phyloP scores from a whole-genome alignment of 2,888 invertebrate genomes.

The Drosophila kanekoi region DNA sequence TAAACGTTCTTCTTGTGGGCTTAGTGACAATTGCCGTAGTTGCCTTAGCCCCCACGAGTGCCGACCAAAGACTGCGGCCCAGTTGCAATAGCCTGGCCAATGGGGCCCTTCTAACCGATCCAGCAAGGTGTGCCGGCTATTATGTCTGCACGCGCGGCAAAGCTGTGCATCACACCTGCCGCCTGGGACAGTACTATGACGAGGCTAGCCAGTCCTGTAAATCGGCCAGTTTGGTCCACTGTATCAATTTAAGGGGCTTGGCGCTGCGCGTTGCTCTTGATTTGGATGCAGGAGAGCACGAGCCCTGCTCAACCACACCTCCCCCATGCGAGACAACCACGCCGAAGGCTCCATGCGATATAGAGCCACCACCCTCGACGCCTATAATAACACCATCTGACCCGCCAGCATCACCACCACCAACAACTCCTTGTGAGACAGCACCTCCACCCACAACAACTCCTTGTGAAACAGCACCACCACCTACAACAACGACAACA shows the following conservation, averaged over 20 bases:
- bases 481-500: neutral
- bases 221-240: slow-evolving; percentile 36
- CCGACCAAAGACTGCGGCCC: slow-evolving; percentile 18
- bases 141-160: slow-evolving; percentile 40
- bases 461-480: slow-evolving; percentile 12
- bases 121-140: slow-evolving; percentile 35
- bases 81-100: slow-evolving; percentile 36
- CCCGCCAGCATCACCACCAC: slow-evolving; percentile 15
- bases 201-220: slow-evolving; percentile 28
- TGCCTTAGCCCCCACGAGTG: slow-evolving; percentile 19
- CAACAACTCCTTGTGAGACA: slow-evolving; percentile 19
- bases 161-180: slow-evolving; percentile 43
- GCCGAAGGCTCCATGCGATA: slow-evolving; percentile 4
- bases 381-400: slow-evolving; percentile 7
- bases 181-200: slow-evolving; percentile 37
- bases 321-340: slow-evolving; percentile 26
- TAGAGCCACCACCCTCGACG: neutral
- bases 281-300: neutral
- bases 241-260: slow-evolving; percentile 40
- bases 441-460: neutral
- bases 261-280: slow-evolving; percentile 27
- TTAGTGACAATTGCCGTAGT: slow-evolving; percentile 39
- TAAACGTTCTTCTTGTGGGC: slow-evolving; percentile 42
- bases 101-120: slow-evolving; percentile 37
- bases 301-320: slow-evolving; percentile 12